Percentiles rank a stretch among this genome's conserved stretches.
Conservation (phyloP, 2,797 vertebrate genomes). For the Cryptoblepharus egeriae region DNA sequence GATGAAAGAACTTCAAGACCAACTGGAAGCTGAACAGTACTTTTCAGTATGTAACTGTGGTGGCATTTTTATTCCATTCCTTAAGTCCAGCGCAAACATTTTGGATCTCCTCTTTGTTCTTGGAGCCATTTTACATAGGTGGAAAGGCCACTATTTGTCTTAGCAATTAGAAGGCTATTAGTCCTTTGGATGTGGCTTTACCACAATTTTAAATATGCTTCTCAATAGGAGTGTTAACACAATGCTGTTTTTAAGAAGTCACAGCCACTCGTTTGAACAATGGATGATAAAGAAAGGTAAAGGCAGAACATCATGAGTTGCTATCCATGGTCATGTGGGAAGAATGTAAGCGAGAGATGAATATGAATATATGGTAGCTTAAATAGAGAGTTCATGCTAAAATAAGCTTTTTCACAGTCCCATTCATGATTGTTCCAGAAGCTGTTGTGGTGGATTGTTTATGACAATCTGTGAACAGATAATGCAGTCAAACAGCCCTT, state of each 20-base stretch:
- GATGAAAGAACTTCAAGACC: conserved; percentile 98
- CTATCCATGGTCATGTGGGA: background rate
- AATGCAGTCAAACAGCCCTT: background rate
- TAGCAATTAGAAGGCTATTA: background rate
- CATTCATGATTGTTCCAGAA: background rate
- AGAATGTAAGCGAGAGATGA: background rate
- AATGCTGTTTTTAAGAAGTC: background rate
- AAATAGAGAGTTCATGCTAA: background rate
- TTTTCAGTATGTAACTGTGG: conserved; percentile 87
- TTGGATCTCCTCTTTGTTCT: background rate
- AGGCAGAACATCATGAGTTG: background rate
- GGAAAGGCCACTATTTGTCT: background rate
- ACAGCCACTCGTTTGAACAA: background rate
- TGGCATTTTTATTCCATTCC: background rate
- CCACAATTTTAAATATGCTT: background rate
- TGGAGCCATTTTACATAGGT: background rate
- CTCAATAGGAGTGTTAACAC: background rate
- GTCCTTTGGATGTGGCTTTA: background rate
- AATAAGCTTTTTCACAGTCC: background rate
- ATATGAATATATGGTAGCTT: background rate
- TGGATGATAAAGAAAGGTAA: background rate
- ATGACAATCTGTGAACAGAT: background rate
- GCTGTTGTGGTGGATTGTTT: background rate
- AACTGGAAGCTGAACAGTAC: conserved; percentile 97
- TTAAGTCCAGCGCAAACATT: background rate